Evolutionary conservation across 2,797 vertebrate genomes (phyloP), one percentile per base, ranked within the genome.

Genomic region (Coregonus ussuriensis): DNA sequence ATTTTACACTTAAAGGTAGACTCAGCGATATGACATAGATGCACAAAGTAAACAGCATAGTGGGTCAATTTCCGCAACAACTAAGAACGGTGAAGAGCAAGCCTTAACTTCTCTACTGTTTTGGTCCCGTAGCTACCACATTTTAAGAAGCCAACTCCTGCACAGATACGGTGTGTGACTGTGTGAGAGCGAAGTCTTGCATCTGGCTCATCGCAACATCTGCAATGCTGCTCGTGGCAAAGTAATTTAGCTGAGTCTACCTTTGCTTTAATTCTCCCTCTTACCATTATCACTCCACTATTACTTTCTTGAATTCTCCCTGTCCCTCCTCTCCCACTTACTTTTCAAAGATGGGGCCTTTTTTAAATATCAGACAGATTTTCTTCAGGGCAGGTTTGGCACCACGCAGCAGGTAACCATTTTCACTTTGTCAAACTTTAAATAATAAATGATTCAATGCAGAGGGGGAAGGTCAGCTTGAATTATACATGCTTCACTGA

Each of bases 381-480:
- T 9, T 74, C 72, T 18, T n/a, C 3, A 37, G 53, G 72, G 72
- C 72, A 35, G 54, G 72, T 59, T n/a, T 21, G 14, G 18, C 31
- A 14, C 18, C 54, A n/a, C 52, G 51, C 69, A 35, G 74, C 62
- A 56, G 18, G 25, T 7, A 72, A 33, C 54, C 18, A 77, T 52
- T 74, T 29, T 25, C n/a, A 72, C 47, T 53, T 53, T 77, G 70
- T 77, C 76, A 66, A 25, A 72, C 62, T 37, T 53, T 47, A 53
- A 72, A 15, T 72, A 68, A 80, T 73, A 68, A 15, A 80, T 52
- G 74, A 72, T 75, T 76, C 65, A 72, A 67, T 18, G 41, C 29
- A 9, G 47, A 29, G 51, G 31, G 68, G 15, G 33, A 51, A 54
- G 29, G 47, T 25, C 56, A 33, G 51, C 59, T 75, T 72, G 18